Evolutionary conservation across 2,888 invertebrate species (phyloP), one percentile per base, ranked within the genome.

Genomic region (Panopea generosa): DNA sequence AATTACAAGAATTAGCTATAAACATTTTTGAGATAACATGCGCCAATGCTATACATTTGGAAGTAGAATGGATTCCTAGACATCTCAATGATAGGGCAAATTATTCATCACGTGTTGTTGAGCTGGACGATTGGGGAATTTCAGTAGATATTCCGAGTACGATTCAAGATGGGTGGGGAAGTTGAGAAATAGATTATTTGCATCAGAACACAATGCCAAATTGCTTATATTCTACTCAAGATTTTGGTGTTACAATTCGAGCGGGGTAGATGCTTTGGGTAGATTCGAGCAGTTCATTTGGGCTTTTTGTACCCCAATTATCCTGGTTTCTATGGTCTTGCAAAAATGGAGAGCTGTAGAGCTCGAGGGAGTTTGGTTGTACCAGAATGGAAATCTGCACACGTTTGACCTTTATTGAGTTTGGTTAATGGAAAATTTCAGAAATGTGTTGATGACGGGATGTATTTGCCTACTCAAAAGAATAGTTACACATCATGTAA

Each of bases 131-230:
- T 33, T 72, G 55, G 61, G 52, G 49, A 7, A 55, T 72, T n/a
- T 20, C 7, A 20, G 45, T 22, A 18, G 24, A 53, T 33, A 62
- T 70, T 20, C 38, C 62, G 47, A 18, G 11, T 24, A 49, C 53
- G 55, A 45, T 70, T 29, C 20, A 20, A 9, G 11, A 43, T 50
- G 24, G 52, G 45, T 75, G 67, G 82, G 75, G 74, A 16, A 33
- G 38, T 2, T 60, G 63, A 38, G 74, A 81, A 26, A 33, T 74
- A 9, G 74, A 73, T 63, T 77, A 20, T 50, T 83, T 52, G 83
- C 80, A 3, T 71, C 62, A 3, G 53, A 67, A 24, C 49, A 72
- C 27, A 79, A 75, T 62, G 55, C 56, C 9, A 79, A 79, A 52
- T 56, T 71, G 9, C 29, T 55, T 3, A 20, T 50, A 14, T 80